Conservation (phyloP, 30 jellyfish, hydroid and myxozoan genomes). For the Catostylus mosaicus region DNA sequence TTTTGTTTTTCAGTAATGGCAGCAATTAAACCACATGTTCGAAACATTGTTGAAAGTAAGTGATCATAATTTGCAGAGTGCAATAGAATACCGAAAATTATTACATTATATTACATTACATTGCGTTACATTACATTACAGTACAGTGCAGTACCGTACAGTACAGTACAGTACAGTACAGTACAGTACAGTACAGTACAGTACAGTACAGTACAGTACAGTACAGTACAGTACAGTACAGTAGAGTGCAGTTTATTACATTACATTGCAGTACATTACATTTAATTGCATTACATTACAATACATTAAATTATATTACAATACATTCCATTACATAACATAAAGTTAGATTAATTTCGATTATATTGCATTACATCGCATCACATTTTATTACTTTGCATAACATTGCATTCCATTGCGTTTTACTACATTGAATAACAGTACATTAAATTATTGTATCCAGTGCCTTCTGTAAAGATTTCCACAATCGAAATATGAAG, state of each 20-base stretch:
- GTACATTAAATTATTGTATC: neutral
- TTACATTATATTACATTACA: neutral
- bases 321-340: neutral
- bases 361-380: neutral
- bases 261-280: neutral
- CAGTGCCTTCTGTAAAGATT: neutral
- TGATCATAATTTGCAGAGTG: neutral
- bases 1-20: slow-evolving; percentile 64
- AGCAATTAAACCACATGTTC: slow-evolving; percentile 90
- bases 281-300: neutral
- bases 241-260: neutral
- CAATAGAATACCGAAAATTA: neutral
- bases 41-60: slow-evolving; percentile 87
- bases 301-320: neutral
- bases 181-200: neutral
- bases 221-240: neutral
- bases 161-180: neutral
- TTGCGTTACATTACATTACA: neutral
- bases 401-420: neutral
- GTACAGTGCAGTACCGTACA: neutral
- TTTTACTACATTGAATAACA: neutral
- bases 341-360: too few relatives aligned
- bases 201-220: neutral
- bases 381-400: neutral
- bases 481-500: neutral